These are phyloP conservation scores for Melanostoma scalare DNA, from an alignment of 2,888 invertebrate species.

Conservation along the genomic window DNA sequence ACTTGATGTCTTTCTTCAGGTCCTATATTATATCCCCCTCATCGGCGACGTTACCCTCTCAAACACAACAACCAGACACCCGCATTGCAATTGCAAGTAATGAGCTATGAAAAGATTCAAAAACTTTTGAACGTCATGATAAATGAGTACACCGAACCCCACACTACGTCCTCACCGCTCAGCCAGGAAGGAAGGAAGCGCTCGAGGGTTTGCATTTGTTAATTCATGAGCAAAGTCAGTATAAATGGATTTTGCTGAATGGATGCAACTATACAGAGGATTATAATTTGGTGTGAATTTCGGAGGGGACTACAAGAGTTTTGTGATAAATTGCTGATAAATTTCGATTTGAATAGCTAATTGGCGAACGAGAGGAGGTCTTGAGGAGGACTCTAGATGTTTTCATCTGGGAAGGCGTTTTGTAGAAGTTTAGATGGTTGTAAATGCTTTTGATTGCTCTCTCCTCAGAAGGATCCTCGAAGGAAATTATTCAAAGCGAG, in stretches of 20 bases:
- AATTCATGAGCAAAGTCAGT: conserved; percentile 65
- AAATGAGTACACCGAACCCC: conserved; percentile 62
- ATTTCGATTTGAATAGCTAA: conserved; percentile 66
- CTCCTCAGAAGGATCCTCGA: too few species aligned
- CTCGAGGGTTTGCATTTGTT: conserved; percentile 64
- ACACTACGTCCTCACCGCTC: conserved; percentile 1
- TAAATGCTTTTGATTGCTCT: too few species aligned
- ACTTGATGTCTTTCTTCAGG: conserved; percentile 40
- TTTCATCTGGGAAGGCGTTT: too few species aligned
- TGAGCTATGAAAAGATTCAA: conserved; percentile 69
- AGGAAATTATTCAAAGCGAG: too few species aligned
- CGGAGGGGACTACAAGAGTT: conserved; percentile 29
- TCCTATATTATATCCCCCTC: background rate
- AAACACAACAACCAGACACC: conserved; percentile 2
- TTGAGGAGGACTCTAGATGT: background rate
- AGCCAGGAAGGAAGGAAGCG: conserved; percentile 4
- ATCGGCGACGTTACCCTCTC: background rate
- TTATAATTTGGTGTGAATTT: conserved; percentile 41
- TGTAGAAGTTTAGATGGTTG: too few species aligned
- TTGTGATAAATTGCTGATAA: conserved; percentile 65
- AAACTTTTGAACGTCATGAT: conserved; percentile 68
- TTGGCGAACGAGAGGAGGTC: conserved; percentile 29
- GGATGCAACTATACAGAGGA: background rate
- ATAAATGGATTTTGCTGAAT: conserved; percentile 41
- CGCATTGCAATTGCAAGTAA: conserved; percentile 65